These are phyloP conservation scores for Anomalospiza imberbis DNA, from an alignment of 2,797 vertebrate species.

Conservation along the genomic window DNA sequence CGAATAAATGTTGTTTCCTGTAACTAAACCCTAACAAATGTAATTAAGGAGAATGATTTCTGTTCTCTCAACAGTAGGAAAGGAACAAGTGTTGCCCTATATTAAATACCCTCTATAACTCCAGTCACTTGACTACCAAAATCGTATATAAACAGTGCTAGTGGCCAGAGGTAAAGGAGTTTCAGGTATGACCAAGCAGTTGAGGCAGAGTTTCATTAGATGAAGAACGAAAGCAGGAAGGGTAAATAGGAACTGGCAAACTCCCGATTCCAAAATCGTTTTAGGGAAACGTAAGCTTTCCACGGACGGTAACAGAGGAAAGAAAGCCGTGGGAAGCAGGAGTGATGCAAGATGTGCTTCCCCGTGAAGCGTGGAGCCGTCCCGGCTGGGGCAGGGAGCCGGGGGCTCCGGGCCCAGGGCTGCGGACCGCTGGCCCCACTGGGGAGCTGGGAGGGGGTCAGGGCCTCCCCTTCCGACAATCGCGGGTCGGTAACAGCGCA, in stretches of 20 bases:
- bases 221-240: neutral
- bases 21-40: neutral
- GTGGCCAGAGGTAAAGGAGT: neutral
- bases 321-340: neutral
- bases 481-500: neutral
- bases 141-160: neutral
- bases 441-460: neutral
- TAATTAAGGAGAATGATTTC: neutral
- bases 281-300: neutral
- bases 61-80: neutral
- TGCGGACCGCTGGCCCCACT: neutral
- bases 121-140: neutral
- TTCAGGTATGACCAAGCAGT: neutral
- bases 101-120: neutral
- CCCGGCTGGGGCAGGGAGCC: neutral
- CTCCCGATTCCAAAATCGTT: neutral
- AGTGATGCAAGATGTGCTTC: neutral
- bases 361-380: rapidly evolving
- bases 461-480: neutral
- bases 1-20: neutral
- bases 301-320: neutral
- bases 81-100: neutral
- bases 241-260: neutral
- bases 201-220: neutral
- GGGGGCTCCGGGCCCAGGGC: neutral